Evolutionary conservation across 2,888 invertebrate species (phyloP).

Genomic region (Sphecodes monilicornis): DNA sequence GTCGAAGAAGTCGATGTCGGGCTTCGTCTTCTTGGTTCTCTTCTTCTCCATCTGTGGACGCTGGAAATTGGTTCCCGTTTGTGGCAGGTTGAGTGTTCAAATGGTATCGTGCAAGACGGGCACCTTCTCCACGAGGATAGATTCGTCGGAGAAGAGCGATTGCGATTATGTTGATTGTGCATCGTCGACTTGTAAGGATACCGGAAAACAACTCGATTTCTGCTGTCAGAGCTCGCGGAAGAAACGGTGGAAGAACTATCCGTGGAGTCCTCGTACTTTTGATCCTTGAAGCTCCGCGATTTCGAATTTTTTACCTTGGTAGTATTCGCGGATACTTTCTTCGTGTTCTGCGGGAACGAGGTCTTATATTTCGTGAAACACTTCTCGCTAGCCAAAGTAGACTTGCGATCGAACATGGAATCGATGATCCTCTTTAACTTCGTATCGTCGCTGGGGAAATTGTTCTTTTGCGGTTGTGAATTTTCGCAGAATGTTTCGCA

Average conservation of each 20-base stretch:
- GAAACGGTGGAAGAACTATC: slow-evolving; percentile 26
- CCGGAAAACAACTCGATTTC: neutral
- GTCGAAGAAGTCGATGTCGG: slow-evolving; percentile 15
- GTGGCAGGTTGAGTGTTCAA: neutral
- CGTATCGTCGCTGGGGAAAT: neutral
- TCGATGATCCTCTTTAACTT: slow-evolving; percentile 17
- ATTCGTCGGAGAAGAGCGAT: slow-evolving; percentile 27
- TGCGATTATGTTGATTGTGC: neutral
- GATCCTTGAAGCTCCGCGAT: neutral
- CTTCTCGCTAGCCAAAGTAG: neutral
- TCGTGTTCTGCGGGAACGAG: neutral
- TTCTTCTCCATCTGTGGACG: neutral
- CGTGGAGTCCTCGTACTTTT: slow-evolving; percentile 7
- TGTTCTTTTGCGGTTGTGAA: neutral
- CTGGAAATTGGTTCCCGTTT: slow-evolving; percentile 21
- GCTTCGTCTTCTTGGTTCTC: neutral
- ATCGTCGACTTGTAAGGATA: neutral
- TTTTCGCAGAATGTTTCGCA: neutral
- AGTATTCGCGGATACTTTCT: slow-evolving; percentile 16
- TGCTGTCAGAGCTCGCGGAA: neutral
- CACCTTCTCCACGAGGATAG: slow-evolving; percentile 28
- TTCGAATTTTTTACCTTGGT: slow-evolving; percentile 11
- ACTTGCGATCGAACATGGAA: neutral
- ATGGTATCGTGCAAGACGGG: slow-evolving; percentile 7
- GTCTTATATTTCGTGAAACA: neutral